phyloP scores from a whole-genome alignment of 2,113 vertebrate genomes.

The Aepyceros melampus region DNA sequence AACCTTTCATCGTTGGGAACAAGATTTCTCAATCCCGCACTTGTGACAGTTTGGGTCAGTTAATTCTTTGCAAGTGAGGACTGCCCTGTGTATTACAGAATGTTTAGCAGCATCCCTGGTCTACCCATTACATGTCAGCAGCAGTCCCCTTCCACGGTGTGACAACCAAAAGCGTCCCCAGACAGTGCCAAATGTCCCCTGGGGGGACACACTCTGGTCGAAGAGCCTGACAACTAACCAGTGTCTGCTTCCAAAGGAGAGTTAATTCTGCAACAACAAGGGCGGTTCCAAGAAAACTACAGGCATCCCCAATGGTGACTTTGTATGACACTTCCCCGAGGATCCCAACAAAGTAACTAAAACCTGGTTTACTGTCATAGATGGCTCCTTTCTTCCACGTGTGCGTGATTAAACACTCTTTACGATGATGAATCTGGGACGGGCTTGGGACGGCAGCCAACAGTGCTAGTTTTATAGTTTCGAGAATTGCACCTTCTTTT shows the following conservation, averaged over 20 bases:
- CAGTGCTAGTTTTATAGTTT: conserved; percentile 53
- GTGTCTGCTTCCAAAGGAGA: neutral
- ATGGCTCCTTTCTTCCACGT: conserved; percentile 26
- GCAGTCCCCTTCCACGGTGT: neutral
- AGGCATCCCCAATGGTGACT: neutral
- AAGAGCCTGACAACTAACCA: neutral
- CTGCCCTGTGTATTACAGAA: neutral
- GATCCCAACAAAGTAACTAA: neutral
- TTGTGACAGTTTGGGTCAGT: neutral
- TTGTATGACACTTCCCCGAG: neutral
- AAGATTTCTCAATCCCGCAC: neutral
- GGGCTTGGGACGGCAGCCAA: conserved; percentile 61
- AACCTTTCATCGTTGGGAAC: neutral
- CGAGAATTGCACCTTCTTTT: conserved; percentile 69
- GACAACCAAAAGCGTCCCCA: neutral
- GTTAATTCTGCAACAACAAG: neutral
- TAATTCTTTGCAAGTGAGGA: neutral
- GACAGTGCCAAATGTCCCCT: neutral
- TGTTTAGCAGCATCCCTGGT: neutral
- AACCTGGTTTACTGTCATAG: neutral
- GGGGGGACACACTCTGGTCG: neutral
- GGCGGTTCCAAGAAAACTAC: neutral
- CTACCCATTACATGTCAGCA: neutral
- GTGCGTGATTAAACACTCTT: conserved; percentile 53
- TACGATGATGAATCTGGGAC: conserved; percentile 60